A percentile compares a stretch with the other conserved stretches of the same genome.
Evolutionary conservation across 2,888 invertebrate genomes (phyloP).

Genomic region (Dysmachus trigonus): DNA sequence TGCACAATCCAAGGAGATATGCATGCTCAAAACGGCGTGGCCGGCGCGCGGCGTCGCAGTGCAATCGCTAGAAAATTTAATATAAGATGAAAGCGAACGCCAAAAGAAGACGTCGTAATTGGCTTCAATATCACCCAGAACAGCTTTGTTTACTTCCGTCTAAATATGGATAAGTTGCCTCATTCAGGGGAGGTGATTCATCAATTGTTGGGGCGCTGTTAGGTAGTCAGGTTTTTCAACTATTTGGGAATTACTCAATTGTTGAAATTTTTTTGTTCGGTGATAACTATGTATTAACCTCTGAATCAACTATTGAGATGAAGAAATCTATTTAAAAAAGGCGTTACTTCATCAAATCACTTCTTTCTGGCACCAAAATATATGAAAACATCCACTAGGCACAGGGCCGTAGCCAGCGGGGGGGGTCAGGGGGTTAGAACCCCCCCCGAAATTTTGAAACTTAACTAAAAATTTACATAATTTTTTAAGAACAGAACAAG

Average conservation of each 20-base stretch:
- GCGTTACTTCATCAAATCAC: neutral
- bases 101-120: neutral
- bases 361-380: neutral
- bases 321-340: neutral
- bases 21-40: neutral
- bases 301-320: neutral
- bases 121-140: neutral
- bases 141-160: neutral
- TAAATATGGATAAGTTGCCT: neutral
- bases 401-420: no score
- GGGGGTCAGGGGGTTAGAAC: no score
- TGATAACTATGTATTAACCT: neutral
- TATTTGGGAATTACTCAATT: neutral
- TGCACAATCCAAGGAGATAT: neutral
- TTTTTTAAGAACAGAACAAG: no score
- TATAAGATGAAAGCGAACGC: neutral
- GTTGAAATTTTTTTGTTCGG: neutral
- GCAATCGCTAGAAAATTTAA: neutral
- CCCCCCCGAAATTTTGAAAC: no score
- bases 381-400: no score
- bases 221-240: neutral
- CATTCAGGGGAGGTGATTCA: neutral
- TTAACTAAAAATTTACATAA: no score
- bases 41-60: no score
- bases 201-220: neutral